Base-by-base conservation (phyloP, 64 coral and sea anemone genomes). In the Montipora foliosa region DNA sequence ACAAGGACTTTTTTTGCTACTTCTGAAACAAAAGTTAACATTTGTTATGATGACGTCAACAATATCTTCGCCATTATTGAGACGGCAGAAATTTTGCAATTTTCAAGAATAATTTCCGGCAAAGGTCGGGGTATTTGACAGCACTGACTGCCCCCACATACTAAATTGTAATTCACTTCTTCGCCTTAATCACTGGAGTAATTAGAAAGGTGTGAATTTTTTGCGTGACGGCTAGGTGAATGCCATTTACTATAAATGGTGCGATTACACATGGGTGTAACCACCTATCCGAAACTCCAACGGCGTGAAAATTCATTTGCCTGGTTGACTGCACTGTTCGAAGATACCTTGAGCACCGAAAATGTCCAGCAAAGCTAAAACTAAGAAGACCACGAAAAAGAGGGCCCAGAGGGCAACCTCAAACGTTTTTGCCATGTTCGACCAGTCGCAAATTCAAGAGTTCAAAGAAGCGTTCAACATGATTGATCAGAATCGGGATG, bases 401-500 rank as follows among this genome's bases (percentile, higher is more conserved):
- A 64, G 92, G 15, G 92, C 92, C 29, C 92, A 93, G 29, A 76
- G 92, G 37, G 92, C 92, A 3, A 93, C 92, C 48, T 93, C 92
- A 0, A 93, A 93, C 11, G 92, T 93, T 6, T 93, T 93, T 81
- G 92, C 92, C 0, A 93, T 93, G 92, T 93, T 93, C 21, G 92
- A 93, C 21, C 92, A 93, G 15, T 78, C 92, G 25, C 92, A 93
- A 88, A 93, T 93, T 24, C 92, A 93, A 80, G 92, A 93, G 80
- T 93, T 93, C 78, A 93, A 93, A 73, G 92, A 93, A 10, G 92
- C 92, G 8, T 93, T 93, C 66, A 93, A 93, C 50, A 93, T 93
- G 92, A 93, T 93, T 25, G 92, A 93, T 69, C 92, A 93, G 46
- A 93, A 93, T 69, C 82, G 92, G 9, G 92, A 93, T n/a, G 92